These are phyloP conservation scores for Pogonocherus hispidulus DNA, from an alignment of 2,888 invertebrate species.

Conservation along the genomic window DNA sequence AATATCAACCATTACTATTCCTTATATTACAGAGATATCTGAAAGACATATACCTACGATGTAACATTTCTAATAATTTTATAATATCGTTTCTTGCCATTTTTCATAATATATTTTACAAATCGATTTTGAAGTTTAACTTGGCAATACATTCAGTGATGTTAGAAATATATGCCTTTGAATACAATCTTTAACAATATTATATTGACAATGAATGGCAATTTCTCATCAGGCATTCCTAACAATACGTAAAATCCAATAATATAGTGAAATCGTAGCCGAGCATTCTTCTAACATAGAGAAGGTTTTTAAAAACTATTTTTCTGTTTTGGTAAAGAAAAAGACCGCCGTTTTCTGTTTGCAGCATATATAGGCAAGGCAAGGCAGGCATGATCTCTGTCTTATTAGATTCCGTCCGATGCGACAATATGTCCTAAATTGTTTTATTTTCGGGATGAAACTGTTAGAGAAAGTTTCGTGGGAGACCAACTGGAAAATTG, in stretches of 20 bases:
- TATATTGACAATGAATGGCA: too few species aligned
- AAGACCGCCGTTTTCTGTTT: conserved; percentile 7
- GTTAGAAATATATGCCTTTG: too few species aligned
- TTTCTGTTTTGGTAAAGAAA: not conserved
- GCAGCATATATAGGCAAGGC: conserved; percentile 1
- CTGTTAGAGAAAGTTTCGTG: conserved; percentile 64
- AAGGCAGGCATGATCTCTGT: conserved; percentile 27
- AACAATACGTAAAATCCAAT: not conserved
- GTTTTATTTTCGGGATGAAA: conserved; percentile 63
- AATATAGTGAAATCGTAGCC: not conserved
- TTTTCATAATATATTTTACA: too few species aligned
- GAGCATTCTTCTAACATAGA: not conserved
- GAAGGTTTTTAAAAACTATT: conserved; percentile 7
- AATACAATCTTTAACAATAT: too few species aligned
- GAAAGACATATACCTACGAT: too few species aligned
- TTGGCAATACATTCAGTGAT: too few species aligned
- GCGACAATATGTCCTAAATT: conserved; percentile 64
- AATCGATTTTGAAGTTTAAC: too few species aligned
- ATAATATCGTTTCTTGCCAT: too few species aligned
- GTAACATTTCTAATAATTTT: too few species aligned
- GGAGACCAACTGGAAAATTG: conserved; percentile 65
- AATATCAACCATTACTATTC: too few species aligned
- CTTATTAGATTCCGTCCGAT: conserved; percentile 46
- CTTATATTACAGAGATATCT: too few species aligned
- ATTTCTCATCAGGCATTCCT: too few species aligned